Base-by-base conservation (phyloP, 2,797 vertebrate genomes). In the Forpus xanthops region DNA sequence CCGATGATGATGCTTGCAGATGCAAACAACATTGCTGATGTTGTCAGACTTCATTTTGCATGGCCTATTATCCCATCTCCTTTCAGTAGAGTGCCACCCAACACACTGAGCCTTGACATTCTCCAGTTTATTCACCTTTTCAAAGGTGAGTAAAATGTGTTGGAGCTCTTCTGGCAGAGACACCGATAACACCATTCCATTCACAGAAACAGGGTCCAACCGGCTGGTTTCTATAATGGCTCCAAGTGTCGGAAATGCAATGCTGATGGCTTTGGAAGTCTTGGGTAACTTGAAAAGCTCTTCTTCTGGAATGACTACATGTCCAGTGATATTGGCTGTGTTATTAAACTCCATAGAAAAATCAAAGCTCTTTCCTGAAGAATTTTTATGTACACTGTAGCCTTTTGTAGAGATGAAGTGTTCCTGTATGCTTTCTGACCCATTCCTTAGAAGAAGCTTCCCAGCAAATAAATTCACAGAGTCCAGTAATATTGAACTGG, bases 341-440 rank as follows among this genome's bases (percentile, higher is more conserved):
- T 85, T 71, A 18, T 12, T 89, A 49, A 90, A 50, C 14, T 68
- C 70, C 91, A 94, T 30, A 8, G 88, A 94, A 88, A 97, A 97
- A 80, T 50, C 71, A 77, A 98, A 96, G 35, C 56, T 94, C 62
- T 78, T 96, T 49, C 72, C 84, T 15, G 96, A 86, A 76, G 79
- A 28, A 17, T 90, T 89, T 30, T 41, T 92, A 39, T 86, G 37
- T 73, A 98, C 62, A 42, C 24, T 93, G 83, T 93, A 92, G 23
- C 95, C 97, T 89, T 97, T 97, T 2, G 94, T 96, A 79, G 97
- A 94, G 4, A 98, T 97, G 76, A 98, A 98, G 64, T 52, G 83
- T 8, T 98, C 97, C 24, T 83, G 94, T 25, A 97, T 66, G 8
- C 55, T 91, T 91, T 97, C 97, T 0, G 96, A 88, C 1, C 92